Base-by-base conservation (phyloP, 2,113 vertebrate genomes). In the Cichladusa arquata region DNA sequence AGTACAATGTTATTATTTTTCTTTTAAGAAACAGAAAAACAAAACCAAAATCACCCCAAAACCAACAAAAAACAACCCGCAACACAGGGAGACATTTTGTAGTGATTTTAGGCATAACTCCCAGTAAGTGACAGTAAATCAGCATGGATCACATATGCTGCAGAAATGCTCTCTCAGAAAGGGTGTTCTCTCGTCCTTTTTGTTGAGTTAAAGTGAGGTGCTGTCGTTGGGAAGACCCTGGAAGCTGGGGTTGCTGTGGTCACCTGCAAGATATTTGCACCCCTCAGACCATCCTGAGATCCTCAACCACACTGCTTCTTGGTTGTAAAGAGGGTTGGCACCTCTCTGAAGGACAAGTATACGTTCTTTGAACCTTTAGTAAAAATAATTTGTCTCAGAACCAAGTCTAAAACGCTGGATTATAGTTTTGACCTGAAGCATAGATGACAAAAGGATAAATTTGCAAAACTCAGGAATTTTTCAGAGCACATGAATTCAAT, bases 391-490 rank as follows among this genome's bases (percentile, higher is more conserved):
- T 90, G 88, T 88, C 88, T 77, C n/a, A 19, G 61, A 80, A 26
- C 62, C 79, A 92, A 77, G 36, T 48, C 81, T 60, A 50, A 88
- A 94, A 57, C 28, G 12, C 62, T 69, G 62, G 66, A 29, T 92
- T 92, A 19, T 90, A 34, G 70, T 80, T 93, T 65, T 92, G 76
- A 95, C 93, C 88, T 4, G 36, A 72, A 95, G 93, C 50, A 5
- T 13, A 90, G 85, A 66, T 96, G 95, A 88, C 79, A 95, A 93
- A 93, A 67, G 66, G 82, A 94, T 90, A 92, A 62, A 94, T 96
- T 92, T 74, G 67, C 80, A 88, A 64, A 94, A 83, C 64, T 77
- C 72, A 10, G 80, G 91, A 88, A 19, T 94, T 94, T 95, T 92
- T 81, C 58, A 44, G 78, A 90, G 92, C 51, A 15, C 70, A 12